Percentiles rank a stretch among this genome's conserved stretches.
Conservation (phyloP, 2,888 invertebrate genomes). For the Acrobasis suavella region DNA sequence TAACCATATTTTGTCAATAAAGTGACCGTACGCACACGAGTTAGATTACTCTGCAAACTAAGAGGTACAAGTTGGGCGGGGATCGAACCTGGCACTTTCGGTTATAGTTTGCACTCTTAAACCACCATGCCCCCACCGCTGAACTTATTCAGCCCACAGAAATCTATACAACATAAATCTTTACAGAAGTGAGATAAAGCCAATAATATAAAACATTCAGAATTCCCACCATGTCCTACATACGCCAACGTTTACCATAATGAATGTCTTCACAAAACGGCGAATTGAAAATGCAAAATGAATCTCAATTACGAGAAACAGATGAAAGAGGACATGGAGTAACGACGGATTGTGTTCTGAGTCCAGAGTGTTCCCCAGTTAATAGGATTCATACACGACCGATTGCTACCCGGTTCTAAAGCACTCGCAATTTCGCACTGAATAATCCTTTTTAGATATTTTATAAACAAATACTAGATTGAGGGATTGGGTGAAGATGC, state of each 20-base stretch:
- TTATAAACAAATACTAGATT: too few species aligned
- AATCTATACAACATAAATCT: too few species aligned
- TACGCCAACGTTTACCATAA: constrained; percentile 1
- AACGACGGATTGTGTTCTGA: constrained; percentile 7
- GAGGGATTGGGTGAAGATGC: too few species aligned
- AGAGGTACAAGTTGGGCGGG: too few species aligned
- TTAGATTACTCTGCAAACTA: too few species aligned
- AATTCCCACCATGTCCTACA: neutral
- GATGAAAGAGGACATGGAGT: constrained; percentile 5
- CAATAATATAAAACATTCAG: neutral
- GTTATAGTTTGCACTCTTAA: too few species aligned
- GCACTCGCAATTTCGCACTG: constrained; percentile 10
- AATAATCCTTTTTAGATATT: neutral
- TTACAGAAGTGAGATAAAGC: too few species aligned
- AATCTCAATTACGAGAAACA: neutral
- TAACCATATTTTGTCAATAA: too few species aligned
- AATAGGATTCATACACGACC: constrained; percentile 20
- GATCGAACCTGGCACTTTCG: too few species aligned
- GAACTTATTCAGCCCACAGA: too few species aligned
- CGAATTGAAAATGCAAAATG: constrained; percentile 1
- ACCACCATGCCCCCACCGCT: too few species aligned
- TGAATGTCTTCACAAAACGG: neutral
- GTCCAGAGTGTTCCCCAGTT: constrained; percentile 1
- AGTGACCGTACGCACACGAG: too few species aligned
- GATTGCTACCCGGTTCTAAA: constrained; percentile 8